Evolutionary conservation across 2,888 invertebrate species (phyloP), one percentile per base, ranked within the genome.

Genomic region (Pollenia angustigena): DNA sequence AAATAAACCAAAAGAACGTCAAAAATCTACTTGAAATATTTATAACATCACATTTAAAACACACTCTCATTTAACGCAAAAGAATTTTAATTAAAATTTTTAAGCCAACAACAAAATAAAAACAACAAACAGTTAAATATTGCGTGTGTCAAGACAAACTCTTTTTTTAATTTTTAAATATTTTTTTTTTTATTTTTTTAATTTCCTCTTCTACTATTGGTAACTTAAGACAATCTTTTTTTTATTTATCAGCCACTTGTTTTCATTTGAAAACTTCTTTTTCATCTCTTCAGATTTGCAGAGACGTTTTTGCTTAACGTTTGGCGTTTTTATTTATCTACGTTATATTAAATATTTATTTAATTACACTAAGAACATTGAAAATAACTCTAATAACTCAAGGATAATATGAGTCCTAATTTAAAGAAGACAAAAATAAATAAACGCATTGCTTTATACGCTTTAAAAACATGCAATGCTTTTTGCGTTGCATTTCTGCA

Each of bases 291-390:
- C 3, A 52, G 40, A 52, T 69, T 16, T 69, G 0, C 52, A 52
- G 68, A 52, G 52, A 16, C 40, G 48, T 11, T 52, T 52, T 52
- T 40, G 18, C 32, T 32, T 4, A 32, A 32, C 32, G 32, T 46
- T 66, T 42, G 9, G 14, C 32, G 14, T 9, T 48, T 50, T 68
- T 48, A 23, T 46, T 66, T 50, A n/a, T 16, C n/a, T 52, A 0
- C 11, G 16, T 52, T 69, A 16, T 40, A 69, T 50, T 40, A 52
- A 52, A 69, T 52, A 52, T 69, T 69, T 69, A 50, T 69, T 69
- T 69, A 50, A 52, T 69, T 69, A 69, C 11, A 16, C 16, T 40
- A 40, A 52, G 40, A 52, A 52, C 11, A 40, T 69, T 16, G n/a
- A 52, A 52, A 52, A 40, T 16, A 40, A 16, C 50, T 32, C 8